Evolutionary conservation across 2,888 invertebrate genomes (phyloP), one percentile per base, ranked within the genome.

Genomic region (Pocota personata): DNA sequence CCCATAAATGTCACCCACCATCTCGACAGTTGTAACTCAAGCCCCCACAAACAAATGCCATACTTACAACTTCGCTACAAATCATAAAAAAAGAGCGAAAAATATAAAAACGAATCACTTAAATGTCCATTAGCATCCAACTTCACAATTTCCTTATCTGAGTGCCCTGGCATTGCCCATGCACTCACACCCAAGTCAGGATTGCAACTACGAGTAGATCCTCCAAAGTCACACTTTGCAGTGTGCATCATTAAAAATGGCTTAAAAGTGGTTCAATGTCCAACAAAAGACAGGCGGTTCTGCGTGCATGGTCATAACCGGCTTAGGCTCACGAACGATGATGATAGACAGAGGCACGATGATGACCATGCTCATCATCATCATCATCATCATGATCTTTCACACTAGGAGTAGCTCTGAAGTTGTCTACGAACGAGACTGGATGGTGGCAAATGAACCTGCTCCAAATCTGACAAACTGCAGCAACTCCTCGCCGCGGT

Each of bases 111-210:
- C 76, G 86, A 86, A 86, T 86, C 86, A 86, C 86, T 86, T 86
- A 86, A 86, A 77, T 82, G 82, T 86, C 86, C 86, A 86, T 86
- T 86, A 86, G 82, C 82, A 86, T 82, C 43, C 86, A 71, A 66
- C 64, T 66, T 76, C 69, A 84, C 76, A 82, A 76, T 71, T 86
- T 82, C 82, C 86, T 86, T 86, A 86, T 86, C 86, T 8, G 3
- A 48, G n/a, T 58, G 76, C 58, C 6, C 14, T 30, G 37, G 67
- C 52, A 67, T 67, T 57, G 76, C 64, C 27, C 35, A 52, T 62
- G 67, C 82, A 73, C 62, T 71, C 71, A 50, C 71, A 46, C 30
- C 27, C 64, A 50, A 43, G 35, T 12, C 27, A 35, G 4, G 40
- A 19, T 27, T 10, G 4, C 10, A n/a, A 3, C 16, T 35, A n/a